phyloP scores from a whole-genome alignment of 2,113 vertebrate species.

The Microtus oregoni region DNA sequence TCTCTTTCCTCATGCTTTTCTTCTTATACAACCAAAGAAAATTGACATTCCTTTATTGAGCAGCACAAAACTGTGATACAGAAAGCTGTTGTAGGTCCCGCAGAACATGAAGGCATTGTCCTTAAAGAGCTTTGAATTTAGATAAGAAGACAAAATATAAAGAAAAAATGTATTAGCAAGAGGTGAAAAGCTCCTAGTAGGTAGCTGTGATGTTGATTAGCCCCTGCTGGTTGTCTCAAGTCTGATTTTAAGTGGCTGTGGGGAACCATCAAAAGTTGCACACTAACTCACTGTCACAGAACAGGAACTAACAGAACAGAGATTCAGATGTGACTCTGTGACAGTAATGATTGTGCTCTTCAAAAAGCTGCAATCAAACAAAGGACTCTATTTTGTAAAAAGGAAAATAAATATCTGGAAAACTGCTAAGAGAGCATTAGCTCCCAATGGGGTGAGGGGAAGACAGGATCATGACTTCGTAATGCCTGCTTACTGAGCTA shows the following conservation, averaged over 20 bases:
- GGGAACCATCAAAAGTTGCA: neutral
- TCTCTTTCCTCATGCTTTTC: neutral
- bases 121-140: slow-evolving; percentile 21
- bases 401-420: neutral
- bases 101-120: neutral
- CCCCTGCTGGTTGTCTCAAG: neutral
- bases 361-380: neutral
- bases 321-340: slow-evolving; percentile 6
- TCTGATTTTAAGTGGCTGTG: neutral
- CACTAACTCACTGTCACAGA: neutral
- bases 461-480: neutral
- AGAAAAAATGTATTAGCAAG: neutral
- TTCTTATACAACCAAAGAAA: neutral
- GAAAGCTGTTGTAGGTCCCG: neutral
- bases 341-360: neutral
- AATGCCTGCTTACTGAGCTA: neutral
- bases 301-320: neutral
- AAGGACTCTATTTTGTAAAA: neutral
- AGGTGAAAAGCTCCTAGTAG: neutral
- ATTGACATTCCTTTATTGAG: neutral
- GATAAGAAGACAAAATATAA: neutral
- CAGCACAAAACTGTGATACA: neutral
- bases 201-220: neutral
- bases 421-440: neutral
- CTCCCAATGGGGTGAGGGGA: neutral